Base-by-base conservation (phyloP, 2,888 invertebrate genomes). In the Kryphioiulus occultus region DNA sequence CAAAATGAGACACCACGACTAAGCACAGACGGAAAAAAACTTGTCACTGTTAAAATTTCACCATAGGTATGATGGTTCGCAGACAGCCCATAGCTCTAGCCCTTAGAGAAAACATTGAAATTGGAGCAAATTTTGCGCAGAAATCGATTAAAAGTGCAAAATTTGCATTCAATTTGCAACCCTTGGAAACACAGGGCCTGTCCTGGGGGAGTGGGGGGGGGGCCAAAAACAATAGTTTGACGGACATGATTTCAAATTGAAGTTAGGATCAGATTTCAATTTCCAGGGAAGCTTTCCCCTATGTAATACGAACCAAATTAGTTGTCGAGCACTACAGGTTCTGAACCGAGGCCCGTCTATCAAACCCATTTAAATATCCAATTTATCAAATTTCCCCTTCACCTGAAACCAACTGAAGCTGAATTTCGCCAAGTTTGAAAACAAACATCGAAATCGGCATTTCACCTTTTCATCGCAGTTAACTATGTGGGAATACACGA, bases 301-400 rank as follows among this genome's bases (percentile, higher is more conserved):
- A 68, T 68, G 68, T 68, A 68, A 68, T 68, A 12, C 68, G 68
- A 68, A 26, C 22, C 68, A 68, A 68, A 68, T 68, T 68, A 53
- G 53, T 19, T 44, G 3, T 19, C 3, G 68, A 68, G 68, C 68
- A 68, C 26, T 68, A 26, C 68, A 68, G 68, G 68, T 68, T 68
- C 26, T 68, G 68, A 68, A 68, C 68, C 68, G 26, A 68, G 68
- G 26, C 68, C 68, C 68, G 26, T 68, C 68, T 68, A 68, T 68
- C 68, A 68, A 68, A 68, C 12, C 68, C 68, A 68, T 68, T 68
- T 68, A 68, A 68, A 68, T 68, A 68, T 68, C 68, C 68, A 68
- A 68, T 68, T 68, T 68, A 68, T 68, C 68, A 68, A 68, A 68
- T 7, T 68, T 68, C 10, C 26, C 68, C 68, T 26, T 68, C 26